A percentile compares a stretch with the other conserved stretches of the same genome.
Conservation (phyloP, 2,888 invertebrate genomes). For the Drosophila antonietae region DNA sequence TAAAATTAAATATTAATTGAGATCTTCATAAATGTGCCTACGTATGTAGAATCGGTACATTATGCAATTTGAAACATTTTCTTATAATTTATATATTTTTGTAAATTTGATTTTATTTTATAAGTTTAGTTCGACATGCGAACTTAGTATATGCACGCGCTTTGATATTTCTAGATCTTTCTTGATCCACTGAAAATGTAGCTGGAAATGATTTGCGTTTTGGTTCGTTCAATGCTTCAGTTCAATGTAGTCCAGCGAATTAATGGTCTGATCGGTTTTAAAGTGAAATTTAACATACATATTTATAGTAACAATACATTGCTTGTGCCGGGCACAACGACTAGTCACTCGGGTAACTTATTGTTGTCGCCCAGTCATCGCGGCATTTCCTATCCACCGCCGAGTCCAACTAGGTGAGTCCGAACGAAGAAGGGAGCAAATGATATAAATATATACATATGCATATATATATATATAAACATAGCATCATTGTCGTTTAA, state of each 20-base stretch:
- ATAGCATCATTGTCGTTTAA: constrained; percentile 24
- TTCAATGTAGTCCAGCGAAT: constrained; percentile 30
- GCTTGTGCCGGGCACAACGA: constrained; percentile 86
- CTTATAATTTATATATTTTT: neutral
- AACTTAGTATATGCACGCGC: constrained; percentile 7
- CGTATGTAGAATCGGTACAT: neutral
- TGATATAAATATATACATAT: neutral
- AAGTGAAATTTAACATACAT: constrained; percentile 84
- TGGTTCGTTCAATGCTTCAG: constrained; percentile 10
- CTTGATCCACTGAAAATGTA: constrained; percentile 26
- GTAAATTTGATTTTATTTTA: neutral
- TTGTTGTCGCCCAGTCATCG: constrained; percentile 87
- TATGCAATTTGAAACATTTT: neutral
- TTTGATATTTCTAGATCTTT: constrained; percentile 23
- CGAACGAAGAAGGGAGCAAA: constrained; percentile 18
- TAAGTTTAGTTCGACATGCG: constrained; percentile 3
- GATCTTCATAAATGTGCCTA: neutral
- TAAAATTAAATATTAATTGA: neutral
- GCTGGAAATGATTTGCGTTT: constrained; percentile 33
- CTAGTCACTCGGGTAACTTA: constrained; percentile 84
- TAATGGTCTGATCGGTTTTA: constrained; percentile 51
- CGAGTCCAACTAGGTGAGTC: constrained; percentile 87
- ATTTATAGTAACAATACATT: constrained; percentile 86
- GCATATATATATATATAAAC: neutral
- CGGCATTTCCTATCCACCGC: constrained; percentile 93